Base-by-base conservation (phyloP, 2,113 vertebrate species). In the Antennarius striatus region DNA sequence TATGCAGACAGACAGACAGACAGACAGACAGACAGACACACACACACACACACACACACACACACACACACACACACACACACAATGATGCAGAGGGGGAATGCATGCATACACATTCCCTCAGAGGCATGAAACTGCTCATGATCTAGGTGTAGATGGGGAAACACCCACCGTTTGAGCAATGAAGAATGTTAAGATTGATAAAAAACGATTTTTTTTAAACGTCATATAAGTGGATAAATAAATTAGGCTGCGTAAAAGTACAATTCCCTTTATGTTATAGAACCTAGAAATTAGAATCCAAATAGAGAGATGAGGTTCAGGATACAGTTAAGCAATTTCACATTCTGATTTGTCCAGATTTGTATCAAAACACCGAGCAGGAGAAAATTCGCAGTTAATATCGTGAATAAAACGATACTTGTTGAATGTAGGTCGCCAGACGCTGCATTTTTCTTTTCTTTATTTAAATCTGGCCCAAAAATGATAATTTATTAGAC, bases 371-470 rank as follows among this genome's bases (percentile, higher is more conserved):
- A 50, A 63, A 73, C 54, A 63, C 60, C 12, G 68, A 65, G 52
- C 51, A 56, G 55, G 55, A 46, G 4, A 45, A 43, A 50, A 36
- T 63, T 50, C 29, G 60, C 62, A 48, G 63, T 28, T 56, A 71
- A 17, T 63, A 70, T 17, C 46, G 53, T 68, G 49, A 59, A 77
- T 65, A 68, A 76, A 86, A 84, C 79, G 82, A 77, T 77, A 92
- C 91, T 91, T 92, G 91, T 92, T 92, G 91, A 91, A 92, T 91
- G 91, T 51, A 65, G 74, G 51, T 53, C 51, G 65, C 43, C 63
- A 65, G 70, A 63, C 71, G 52, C 81, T 54, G 53, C 63, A 36
- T 59, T 50, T 30, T 36, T 42, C 15, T 55, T 30, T 22, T 57
- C 32, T 47, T 15, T 29, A 10, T 49, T 63, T 50, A 40, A n/a